phyloP scores from a whole-genome alignment of 2,797 vertebrate species.

The Helicolenus hilgendorfi region DNA sequence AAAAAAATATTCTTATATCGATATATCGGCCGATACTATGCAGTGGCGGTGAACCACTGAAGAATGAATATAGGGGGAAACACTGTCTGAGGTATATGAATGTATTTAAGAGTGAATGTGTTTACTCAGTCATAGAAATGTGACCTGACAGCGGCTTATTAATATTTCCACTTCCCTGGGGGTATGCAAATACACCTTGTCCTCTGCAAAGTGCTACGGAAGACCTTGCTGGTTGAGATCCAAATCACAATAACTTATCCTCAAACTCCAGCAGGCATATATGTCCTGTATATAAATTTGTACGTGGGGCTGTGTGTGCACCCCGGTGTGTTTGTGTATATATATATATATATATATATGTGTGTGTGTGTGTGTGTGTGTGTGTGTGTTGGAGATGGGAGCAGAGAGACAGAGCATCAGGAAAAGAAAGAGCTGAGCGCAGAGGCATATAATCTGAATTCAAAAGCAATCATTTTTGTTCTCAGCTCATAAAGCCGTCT shows the following conservation, averaged over 20 bases:
- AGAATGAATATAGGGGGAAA: not conserved
- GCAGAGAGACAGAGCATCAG: constrained; percentile 4
- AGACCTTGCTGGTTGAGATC: constrained; percentile 62
- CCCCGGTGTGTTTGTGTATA: not conserved
- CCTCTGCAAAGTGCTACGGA: constrained; percentile 73
- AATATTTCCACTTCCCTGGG: constrained; percentile 76
- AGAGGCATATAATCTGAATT: constrained; percentile 78
- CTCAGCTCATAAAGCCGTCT: constrained; percentile 84
- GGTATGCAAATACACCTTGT: constrained; percentile 79
- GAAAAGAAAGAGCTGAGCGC: constrained; percentile 56
- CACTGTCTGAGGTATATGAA: constrained; percentile 21
- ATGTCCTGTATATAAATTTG: not conserved
- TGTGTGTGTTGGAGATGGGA: not conserved
- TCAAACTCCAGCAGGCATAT: constrained; percentile 34
- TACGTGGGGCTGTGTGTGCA: not conserved
- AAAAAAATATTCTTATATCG: not conserved
- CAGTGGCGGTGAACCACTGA: not conserved
- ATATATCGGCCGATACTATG: no score
- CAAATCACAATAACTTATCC: constrained; percentile 65
- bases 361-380: not conserved
- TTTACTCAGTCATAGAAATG: constrained; percentile 76
- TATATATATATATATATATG: not conserved
- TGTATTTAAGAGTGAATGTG: constrained; percentile 49
- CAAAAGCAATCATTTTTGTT: constrained; percentile 86
- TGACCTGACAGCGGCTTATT: constrained; percentile 76